Conservation (phyloP, 2,113 vertebrate species). For the Sclerurus mexicanus region DNA sequence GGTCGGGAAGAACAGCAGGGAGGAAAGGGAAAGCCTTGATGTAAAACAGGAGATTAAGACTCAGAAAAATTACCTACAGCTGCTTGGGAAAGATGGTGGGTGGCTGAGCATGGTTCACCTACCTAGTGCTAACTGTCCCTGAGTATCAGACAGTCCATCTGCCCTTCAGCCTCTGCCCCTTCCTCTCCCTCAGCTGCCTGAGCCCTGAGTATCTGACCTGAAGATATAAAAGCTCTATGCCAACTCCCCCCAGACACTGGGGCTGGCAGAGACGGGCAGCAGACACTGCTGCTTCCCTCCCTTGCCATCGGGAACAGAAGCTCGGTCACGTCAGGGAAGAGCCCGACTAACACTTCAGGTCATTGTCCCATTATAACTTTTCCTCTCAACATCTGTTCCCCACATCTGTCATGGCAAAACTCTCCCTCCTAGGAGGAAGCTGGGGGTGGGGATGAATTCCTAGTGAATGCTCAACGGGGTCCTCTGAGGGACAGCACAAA, state of each 20-base stretch:
- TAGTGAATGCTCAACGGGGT: not conserved
- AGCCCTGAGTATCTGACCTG: not conserved
- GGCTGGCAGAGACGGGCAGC: not conserved
- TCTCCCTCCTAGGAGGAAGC: conserved; percentile 27
- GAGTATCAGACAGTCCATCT: not conserved
- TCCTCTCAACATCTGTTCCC: conserved; percentile 51
- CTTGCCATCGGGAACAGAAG: not conserved
- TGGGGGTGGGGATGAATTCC: conserved; percentile 40
- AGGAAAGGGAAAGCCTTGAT: not conserved
- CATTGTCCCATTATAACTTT: not conserved
- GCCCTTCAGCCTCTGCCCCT: not conserved
- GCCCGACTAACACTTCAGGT: conserved; percentile 4
- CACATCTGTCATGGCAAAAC: conserved; percentile 40
- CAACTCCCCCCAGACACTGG: accelerated
- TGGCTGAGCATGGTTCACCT: not conserved
- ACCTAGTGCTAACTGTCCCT: not conserved
- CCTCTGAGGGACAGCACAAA: not conserved
- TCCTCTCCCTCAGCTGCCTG: not conserved
- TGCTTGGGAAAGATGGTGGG: not conserved
- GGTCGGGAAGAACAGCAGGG: not conserved
- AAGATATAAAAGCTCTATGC: not conserved
- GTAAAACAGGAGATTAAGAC: not conserved
- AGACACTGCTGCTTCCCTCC: not conserved
- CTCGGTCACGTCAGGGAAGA: not conserved
- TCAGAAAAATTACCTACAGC: not conserved